Evolutionary conservation across 2,888 invertebrate species (phyloP), one percentile per base, ranked within the genome.

Genomic region (Parnassius orleans): DNA sequence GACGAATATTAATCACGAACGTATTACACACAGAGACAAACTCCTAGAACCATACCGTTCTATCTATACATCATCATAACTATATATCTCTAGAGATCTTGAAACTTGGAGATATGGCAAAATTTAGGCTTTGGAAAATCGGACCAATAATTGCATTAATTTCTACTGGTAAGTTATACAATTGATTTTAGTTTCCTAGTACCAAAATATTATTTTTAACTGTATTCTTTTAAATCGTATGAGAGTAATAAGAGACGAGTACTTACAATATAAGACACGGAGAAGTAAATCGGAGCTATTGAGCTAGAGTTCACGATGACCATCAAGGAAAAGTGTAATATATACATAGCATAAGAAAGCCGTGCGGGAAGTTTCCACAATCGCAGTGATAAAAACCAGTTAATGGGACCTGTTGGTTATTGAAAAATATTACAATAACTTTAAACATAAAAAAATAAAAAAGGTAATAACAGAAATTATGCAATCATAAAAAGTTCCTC

Each of bases 301-400:
- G 56, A 57, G 48, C 74, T 72, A 2, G 61, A 54, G 50, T 64
- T 78, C 2, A 77, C 67, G 2, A 80, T 43, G n/a, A 75, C 73
- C 59, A 79, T 79, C 0, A 92, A 66, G 0, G 85, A 78, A 15
- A 86, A 82, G 69, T 93, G 93, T 0, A 91, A 77, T 3, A 93
- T 64, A 66, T 93, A 93, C 83, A 93, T 92, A 2, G 92, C 91
- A 61, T 92, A 93, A 0, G 93, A 92, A 1, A 94, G 74, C 51
- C 92, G 85, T 24, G 89, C 84, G 3, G 92, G 73, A 2, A 93
- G 74, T 71, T 92, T 90, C 84, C 93, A 93, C 54, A 91, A 70
- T 14, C 78, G 76, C 1, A 87, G 73, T 0, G 91, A 88, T n/a
- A 93, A 70, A 50, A 93, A 74, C 87, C 90, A 83, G 61, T 88